Evolutionary conservation across 2,888 invertebrate species (phyloP).

Genomic region (Piscicola geometra): DNA sequence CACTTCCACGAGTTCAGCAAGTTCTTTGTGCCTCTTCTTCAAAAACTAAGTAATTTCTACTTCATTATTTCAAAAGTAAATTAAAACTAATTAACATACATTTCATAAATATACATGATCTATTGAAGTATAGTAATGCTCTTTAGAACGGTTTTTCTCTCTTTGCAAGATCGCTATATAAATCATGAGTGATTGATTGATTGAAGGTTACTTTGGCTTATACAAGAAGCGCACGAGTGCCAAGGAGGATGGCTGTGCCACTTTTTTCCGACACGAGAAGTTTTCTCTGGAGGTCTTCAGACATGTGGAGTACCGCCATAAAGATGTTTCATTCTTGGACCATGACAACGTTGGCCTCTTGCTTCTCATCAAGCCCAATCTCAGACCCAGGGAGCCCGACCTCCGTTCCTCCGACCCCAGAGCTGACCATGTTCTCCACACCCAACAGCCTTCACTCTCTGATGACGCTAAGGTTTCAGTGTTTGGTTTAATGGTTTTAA

Average conservation of each 20-base stretch:
- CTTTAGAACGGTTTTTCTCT: background rate
- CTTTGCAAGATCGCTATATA: background rate
- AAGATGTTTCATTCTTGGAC: slow-evolving; percentile 65
- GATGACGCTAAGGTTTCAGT: background rate
- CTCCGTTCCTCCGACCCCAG: background rate
- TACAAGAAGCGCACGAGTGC: slow-evolving; percentile 74
- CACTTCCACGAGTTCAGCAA: slow-evolving; percentile 69
- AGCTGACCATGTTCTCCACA: background rate
- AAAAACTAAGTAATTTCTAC: slow-evolving; percentile 53
- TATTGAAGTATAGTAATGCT: background rate
- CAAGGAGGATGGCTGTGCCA: slow-evolving; percentile 82
- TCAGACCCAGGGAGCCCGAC: background rate
- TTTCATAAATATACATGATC: too few relatives aligned
- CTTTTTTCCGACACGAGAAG: slow-evolving; percentile 69
- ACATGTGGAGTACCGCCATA: slow-evolving; percentile 67
- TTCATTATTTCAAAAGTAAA: too few relatives aligned
- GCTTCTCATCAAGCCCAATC: slow-evolving; percentile 62
- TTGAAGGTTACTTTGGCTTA: slow-evolving; percentile 67
- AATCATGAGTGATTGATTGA: slow-evolving; percentile 35
- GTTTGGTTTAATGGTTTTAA: background rate
- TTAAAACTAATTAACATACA: too few relatives aligned
- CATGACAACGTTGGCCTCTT: slow-evolving; percentile 83
- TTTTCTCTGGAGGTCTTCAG: slow-evolving; percentile 67
- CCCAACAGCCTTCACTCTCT: background rate
- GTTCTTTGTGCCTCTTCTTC: slow-evolving; percentile 61